Evolutionary conservation across 2,888 invertebrate species (phyloP).

Genomic region (Lordiphosa fenestrarum): DNA sequence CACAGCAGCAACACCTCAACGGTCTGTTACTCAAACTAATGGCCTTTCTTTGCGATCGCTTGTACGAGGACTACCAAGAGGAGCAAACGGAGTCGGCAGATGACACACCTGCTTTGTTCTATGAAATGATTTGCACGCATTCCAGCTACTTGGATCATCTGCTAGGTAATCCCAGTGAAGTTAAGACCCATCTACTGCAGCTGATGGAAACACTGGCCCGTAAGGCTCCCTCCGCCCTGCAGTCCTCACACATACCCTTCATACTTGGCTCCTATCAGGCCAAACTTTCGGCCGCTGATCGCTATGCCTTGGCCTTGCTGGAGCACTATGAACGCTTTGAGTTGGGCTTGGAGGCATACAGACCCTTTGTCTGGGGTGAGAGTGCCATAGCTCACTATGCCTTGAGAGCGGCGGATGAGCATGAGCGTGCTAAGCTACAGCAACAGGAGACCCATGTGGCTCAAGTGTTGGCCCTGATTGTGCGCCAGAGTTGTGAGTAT

Average conservation of each 20-base stretch:
- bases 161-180: constrained; percentile 81
- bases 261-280: constrained; percentile 90
- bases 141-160: constrained; percentile 88
- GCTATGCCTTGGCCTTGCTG: constrained; percentile 85
- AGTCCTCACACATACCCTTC: constrained; percentile 86
- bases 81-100: constrained; percentile 25
- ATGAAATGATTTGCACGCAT: constrained; percentile 89
- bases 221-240: constrained; percentile 84
- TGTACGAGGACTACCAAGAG: constrained; percentile 81
- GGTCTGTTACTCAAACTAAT: constrained; percentile 83
- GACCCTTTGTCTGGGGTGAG: constrained; percentile 92
- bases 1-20: constrained; percentile 70
- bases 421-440: constrained; percentile 82
- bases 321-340: constrained; percentile 86
- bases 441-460: constrained; percentile 87
- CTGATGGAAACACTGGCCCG: constrained; percentile 84
- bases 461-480: constrained; percentile 87
- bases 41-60: constrained; percentile 82
- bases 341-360: constrained; percentile 84
- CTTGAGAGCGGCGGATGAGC: constrained; percentile 81
- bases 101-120: constrained; percentile 80
- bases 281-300: constrained; percentile 86
- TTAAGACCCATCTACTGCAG: constrained; percentile 84
- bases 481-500: constrained; percentile 83
- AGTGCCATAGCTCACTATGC: constrained; percentile 90